These are phyloP conservation scores for Apamea sordens DNA, from an alignment of 2,888 invertebrate genomes.

Conservation along the genomic window DNA sequence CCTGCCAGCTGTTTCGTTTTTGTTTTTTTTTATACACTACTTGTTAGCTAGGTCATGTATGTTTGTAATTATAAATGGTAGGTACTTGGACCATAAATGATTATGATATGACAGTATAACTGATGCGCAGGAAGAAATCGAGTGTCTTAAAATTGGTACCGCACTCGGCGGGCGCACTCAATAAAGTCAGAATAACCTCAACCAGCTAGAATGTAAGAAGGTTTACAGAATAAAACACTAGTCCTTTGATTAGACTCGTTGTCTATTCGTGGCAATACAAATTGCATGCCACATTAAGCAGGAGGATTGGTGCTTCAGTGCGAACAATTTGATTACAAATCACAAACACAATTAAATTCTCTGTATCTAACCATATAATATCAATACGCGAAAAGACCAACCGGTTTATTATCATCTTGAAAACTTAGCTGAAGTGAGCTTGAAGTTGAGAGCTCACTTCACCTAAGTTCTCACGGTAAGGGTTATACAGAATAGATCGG, in stretches of 20 bases:
- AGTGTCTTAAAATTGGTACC: conserved; percentile 9
- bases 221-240: background rate
- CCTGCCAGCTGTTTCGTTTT: conserved; percentile 49
- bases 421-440: too few species aligned
- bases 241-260: background rate
- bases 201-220: background rate
- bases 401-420: too few species aligned
- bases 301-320: background rate
- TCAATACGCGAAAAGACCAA: background rate
- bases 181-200: background rate
- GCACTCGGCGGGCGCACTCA: background rate
- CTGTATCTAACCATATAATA: background rate
- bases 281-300: background rate
- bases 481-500: background rate
- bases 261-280: background rate
- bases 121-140: conserved; percentile 7
- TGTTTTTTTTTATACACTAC: conserved; percentile 47
- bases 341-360: background rate
- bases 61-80: conserved; percentile 10
- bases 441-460: too few species aligned
- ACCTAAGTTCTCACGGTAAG: too few species aligned
- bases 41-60: conserved; percentile 49
- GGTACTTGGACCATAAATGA: background rate
- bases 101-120: background rate
- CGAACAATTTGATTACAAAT: background rate